A percentile compares a stretch with the other conserved stretches of the same genome.
phyloP scores from a whole-genome alignment of 2,113 vertebrate species.

The Baryphthengus martii region DNA sequence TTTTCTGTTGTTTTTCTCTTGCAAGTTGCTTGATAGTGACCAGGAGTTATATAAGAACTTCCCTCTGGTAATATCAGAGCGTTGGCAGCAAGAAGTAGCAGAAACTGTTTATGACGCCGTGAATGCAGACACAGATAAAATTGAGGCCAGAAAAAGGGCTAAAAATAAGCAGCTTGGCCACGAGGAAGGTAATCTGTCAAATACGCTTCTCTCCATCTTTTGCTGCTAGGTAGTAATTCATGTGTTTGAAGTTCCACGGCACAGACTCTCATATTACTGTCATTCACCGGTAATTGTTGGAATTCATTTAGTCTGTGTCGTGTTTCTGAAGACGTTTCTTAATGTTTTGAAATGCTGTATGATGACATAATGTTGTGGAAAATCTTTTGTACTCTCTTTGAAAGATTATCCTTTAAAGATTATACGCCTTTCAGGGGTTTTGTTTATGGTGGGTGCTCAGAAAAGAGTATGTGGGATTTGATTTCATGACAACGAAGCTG shows the following conservation, averaged over 20 bases:
- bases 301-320: neutral
- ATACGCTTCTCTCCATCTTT: slow-evolving; percentile 18
- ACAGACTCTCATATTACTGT: neutral
- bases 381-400: neutral
- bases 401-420: neutral
- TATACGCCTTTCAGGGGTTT: neutral
- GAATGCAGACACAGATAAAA: slow-evolving; percentile 94
- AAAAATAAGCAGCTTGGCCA: slow-evolving; percentile 98
- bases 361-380: slow-evolving; percentile 3
- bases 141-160: slow-evolving; percentile 90
- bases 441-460: neutral
- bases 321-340: neutral
- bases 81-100: slow-evolving; percentile 98
- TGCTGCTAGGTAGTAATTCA: neutral
- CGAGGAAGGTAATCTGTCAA: slow-evolving; percentile 87
- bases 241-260: neutral
- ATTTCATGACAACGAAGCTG: neutral
- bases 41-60: slow-evolving; percentile 99
- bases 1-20: slow-evolving; percentile 15
- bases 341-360: neutral
- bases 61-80: slow-evolving; percentile 95
- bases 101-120: slow-evolving; percentile 96
- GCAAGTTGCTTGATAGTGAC: slow-evolving; percentile 93
- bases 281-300: neutral
- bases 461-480: neutral